Evolutionary conservation across 2,888 invertebrate genomes (phyloP).

Genomic region (Phanerotoma sp.): DNA sequence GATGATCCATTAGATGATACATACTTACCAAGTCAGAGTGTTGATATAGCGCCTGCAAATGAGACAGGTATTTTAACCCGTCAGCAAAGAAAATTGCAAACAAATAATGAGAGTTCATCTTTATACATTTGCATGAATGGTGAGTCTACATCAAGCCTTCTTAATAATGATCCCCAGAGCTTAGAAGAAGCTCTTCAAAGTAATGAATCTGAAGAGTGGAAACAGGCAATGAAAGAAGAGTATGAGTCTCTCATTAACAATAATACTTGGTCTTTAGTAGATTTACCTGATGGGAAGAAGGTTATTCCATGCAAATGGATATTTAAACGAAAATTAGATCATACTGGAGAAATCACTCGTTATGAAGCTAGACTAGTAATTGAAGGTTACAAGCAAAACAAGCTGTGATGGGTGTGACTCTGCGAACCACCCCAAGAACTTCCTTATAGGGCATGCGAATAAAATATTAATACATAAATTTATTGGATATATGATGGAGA

Average conservation of each 20-base stretch:
- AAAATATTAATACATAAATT: too few species aligned
- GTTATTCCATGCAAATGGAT: conserved; percentile 22
- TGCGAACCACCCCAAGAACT: too few species aligned
- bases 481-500: too few species aligned
- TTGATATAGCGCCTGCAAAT: not conserved
- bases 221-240: conserved; percentile 24
- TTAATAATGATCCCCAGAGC: not conserved
- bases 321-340: conserved; percentile 3
- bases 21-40: not conserved
- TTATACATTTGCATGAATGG: too few species aligned
- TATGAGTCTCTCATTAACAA: conserved; percentile 22
- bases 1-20: not conserved
- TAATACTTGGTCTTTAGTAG: conserved; percentile 22
- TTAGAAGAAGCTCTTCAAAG: conserved; percentile 22
- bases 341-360: conserved; percentile 24
- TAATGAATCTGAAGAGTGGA: conserved; percentile 14
- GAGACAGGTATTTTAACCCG: not conserved
- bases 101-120: too few species aligned
- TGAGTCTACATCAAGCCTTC: not conserved
- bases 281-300: conserved; percentile 4
- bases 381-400: conserved; percentile 30
- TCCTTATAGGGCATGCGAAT: too few species aligned
- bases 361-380: conserved; percentile 21
- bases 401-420: too few species aligned
- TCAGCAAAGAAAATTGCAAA: too few species aligned